Evolutionary conservation across 2,113 vertebrate species (phyloP).

Genomic region (Chaetops frenatus): DNA sequence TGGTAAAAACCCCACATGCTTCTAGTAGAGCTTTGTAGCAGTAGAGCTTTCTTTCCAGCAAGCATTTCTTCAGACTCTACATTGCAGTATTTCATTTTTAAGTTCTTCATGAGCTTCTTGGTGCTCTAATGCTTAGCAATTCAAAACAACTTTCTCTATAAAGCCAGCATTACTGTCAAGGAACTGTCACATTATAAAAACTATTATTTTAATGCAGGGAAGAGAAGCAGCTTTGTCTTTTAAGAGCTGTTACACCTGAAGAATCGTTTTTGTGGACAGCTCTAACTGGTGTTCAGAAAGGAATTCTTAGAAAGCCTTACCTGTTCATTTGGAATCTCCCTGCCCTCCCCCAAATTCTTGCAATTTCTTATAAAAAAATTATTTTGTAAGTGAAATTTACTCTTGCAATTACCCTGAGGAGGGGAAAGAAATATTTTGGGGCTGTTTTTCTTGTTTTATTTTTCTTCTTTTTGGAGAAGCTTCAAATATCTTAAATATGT

Average conservation of each 20-base stretch:
- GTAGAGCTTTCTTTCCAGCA: neutral
- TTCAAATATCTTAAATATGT: neutral
- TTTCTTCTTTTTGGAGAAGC: neutral
- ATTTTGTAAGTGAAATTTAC: neutral
- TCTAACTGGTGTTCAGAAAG: neutral
- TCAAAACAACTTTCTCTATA: neutral
- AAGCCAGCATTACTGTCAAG: neutral
- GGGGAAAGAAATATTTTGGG: neutral
- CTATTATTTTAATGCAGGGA: rapidly evolving
- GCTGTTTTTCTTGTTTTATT: neutral
- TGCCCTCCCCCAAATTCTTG: neutral
- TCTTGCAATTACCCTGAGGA: neutral
- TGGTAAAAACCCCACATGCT: neutral
- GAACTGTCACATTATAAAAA: neutral
- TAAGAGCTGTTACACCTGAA: neutral
- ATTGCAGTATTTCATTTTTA: neutral
- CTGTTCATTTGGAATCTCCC: neutral
- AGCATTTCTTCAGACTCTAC: neutral
- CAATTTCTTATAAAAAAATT: neutral
- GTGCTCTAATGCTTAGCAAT: neutral
- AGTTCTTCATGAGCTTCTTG: neutral
- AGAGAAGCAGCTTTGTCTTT: neutral
- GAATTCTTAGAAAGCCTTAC: neutral
- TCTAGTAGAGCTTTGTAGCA: too few species aligned
- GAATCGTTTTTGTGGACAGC: neutral